phyloP scores from a whole-genome alignment of 1,140 invertebrate genomes.

The Pollicipes pollicipes region DNA sequence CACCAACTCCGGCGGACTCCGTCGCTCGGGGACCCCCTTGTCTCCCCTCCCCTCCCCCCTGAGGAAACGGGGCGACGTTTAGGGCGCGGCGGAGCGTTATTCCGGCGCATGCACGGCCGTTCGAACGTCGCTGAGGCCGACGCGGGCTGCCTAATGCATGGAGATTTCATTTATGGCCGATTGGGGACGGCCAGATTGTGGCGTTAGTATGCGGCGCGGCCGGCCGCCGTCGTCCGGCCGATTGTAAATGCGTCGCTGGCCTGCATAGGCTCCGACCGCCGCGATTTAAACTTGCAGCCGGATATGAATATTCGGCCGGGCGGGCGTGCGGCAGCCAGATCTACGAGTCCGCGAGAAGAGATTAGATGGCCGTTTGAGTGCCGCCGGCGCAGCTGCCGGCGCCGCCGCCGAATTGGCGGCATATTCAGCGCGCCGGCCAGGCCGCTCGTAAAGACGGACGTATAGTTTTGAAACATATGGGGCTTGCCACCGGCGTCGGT shows the following conservation, averaged over 20 bases:
- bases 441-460: neutral
- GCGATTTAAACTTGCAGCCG: neutral
- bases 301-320: neutral
- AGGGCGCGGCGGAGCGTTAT: neutral
- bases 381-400: neutral
- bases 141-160: neutral
- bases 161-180: neutral
- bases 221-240: no score
- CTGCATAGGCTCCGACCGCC: no score
- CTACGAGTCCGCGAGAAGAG: neutral
- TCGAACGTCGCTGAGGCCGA: neutral
- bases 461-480: slow-evolving; percentile 2
- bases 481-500: neutral
- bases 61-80: neutral
- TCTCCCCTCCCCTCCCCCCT: no score
- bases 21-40: neutral
- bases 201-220: neutral
- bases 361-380: neutral
- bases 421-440: neutral
- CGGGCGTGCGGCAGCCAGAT: neutral
- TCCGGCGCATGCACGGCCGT: neutral
- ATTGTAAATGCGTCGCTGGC: no score
- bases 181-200: neutral
- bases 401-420: neutral
- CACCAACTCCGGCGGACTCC: neutral